Base-by-base conservation (phyloP, 2,113 vertebrate genomes). In the Passer montanus region DNA sequence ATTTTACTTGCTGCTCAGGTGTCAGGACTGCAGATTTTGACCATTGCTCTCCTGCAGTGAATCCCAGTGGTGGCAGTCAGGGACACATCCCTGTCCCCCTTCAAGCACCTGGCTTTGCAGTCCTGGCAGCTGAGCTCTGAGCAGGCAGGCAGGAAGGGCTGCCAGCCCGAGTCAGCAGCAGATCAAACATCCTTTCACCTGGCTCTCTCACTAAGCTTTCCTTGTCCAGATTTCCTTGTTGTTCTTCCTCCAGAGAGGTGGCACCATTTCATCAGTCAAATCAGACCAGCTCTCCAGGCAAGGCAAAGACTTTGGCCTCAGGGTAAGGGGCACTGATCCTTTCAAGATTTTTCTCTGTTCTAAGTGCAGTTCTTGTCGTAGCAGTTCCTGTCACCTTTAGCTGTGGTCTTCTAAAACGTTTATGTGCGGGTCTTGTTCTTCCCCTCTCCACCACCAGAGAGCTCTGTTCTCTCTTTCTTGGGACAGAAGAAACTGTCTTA, bases 391-490 rank as follows among this genome's bases (percentile, higher is more conserved):
- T 72, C 41, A n/a, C 52, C 26, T 46, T 62, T 41, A 22, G 9
- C 21, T 76, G 43, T 7, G 15, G 23, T 62, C 31, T 60, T 70
- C 50, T n/a, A 35, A 49, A 58, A 43, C 4, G 10, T 14, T 44
- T 4, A 2, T 4, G 9, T 7, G 13, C 28, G 55, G 60, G 27
- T 53, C 84, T 73, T 93, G 81, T 70, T 90, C 35, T 95, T 91
- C 90, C 43, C 21, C 23, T 59, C 21, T 87, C 85, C 31, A 21
- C 82, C 94, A 96, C 50, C 59, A 95, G 91, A 24, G 53, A 91
- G 89, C 87, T 92, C 89, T 95, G 66, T 87, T 91, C 82, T 77
- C 70, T 83, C 67, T 93, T 91, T 44, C 43, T 66, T 58, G n/a
- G 41, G 33, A 47, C 33, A 49, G 41, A 64, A 85, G 28, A n/a